phyloP scores from a whole-genome alignment of 2,888 invertebrate genomes.

The Sphaeridia pumilis region DNA sequence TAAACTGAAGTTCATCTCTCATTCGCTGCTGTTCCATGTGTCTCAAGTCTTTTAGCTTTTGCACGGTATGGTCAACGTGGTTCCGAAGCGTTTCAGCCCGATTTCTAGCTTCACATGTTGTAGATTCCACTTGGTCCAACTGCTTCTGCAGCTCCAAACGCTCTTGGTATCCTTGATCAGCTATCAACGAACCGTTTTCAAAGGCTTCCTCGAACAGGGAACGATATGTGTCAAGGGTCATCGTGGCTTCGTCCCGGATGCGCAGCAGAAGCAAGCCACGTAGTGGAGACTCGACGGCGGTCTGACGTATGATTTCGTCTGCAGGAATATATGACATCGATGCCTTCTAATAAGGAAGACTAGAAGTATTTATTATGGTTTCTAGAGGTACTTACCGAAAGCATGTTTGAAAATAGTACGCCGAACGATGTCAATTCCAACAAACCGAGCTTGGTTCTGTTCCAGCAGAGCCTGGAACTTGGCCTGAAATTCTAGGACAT shows the following conservation, averaged over 20 bases:
- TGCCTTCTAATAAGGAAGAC: background rate
- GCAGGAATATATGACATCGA: conserved; percentile 7
- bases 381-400: conserved; percentile 53
- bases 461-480: conserved; percentile 80
- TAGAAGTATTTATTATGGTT: background rate
- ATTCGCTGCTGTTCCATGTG: conserved; percentile 86
- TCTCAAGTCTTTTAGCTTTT: conserved; percentile 66
- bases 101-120: conserved; percentile 54
- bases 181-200: conserved; percentile 94
- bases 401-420: conserved; percentile 90
- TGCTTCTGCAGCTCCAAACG: conserved; percentile 46
- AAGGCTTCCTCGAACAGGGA: conserved; percentile 93
- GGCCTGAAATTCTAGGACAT: conserved; percentile 92
- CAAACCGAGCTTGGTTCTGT: conserved; percentile 83
- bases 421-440: conserved; percentile 89
- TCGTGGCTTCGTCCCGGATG: conserved; percentile 86
- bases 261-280: conserved; percentile 78
- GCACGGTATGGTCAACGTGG: conserved; percentile 69
- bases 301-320: conserved; percentile 80
- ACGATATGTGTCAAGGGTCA: conserved; percentile 94
- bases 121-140: conserved; percentile 56
- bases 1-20: conserved; percentile 76
- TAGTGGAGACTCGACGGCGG: conserved; percentile 93
- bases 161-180: conserved; percentile 52
- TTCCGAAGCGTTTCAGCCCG: conserved; percentile 53